phyloP scores from a whole-genome alignment of 2,113 vertebrate species.

The Anser brachyrhynchus region DNA sequence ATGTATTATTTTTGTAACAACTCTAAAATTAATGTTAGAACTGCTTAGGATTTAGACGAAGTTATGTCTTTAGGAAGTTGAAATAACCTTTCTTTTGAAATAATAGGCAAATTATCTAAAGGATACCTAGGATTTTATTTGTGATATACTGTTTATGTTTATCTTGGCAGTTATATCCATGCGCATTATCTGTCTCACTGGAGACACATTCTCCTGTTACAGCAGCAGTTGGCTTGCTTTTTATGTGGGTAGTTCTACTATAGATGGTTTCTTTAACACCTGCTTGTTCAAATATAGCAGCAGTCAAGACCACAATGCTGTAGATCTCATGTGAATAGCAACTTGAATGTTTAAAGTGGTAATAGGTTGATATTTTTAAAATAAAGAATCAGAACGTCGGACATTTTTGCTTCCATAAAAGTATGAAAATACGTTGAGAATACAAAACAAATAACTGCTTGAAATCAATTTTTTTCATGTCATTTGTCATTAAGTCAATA shows the following conservation, averaged over 20 bases:
- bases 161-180: not conserved
- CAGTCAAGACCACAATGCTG: not conserved
- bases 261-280: not conserved
- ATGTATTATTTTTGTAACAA: not conserved
- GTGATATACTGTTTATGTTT: rapidly evolving
- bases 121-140: not conserved
- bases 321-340: not conserved
- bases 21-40: not conserved
- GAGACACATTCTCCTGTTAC: not conserved
- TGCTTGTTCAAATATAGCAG: not conserved
- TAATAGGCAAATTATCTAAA: not conserved
- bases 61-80: not conserved
- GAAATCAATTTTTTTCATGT: not conserved
- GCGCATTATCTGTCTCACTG: not conserved
- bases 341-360: not conserved
- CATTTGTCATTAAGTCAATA: not conserved
- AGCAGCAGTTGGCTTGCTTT: not conserved
- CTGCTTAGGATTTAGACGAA: not conserved
- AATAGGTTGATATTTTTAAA: not conserved
- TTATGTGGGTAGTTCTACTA: not conserved
- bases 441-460: not conserved
- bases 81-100: not conserved
- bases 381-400: not conserved
- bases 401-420: not conserved
- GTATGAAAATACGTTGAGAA: not conserved